Conservation (phyloP, 2,888 invertebrate species). For the Ptychoptera albimana region DNA sequence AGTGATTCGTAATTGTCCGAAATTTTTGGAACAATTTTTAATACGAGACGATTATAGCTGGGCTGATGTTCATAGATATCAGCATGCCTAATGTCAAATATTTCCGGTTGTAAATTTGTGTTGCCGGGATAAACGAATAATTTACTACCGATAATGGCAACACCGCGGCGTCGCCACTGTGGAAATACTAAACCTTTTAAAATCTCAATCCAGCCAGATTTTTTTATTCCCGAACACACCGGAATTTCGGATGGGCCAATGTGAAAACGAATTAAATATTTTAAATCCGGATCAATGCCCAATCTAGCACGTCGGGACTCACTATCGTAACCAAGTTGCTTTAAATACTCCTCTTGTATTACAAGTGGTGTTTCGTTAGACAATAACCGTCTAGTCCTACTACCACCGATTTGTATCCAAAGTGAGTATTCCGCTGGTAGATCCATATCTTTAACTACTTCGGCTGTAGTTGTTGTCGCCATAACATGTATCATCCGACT, state of each 20-base stretch:
- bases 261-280: conserved; percentile 43
- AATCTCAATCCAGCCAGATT: conserved; percentile 34
- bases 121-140: conserved; percentile 39
- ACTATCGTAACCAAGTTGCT: conserved; percentile 41
- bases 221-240: conserved; percentile 27
- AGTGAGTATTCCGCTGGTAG: conserved; percentile 12
- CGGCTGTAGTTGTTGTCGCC: conserved; percentile 7
- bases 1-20: neutral
- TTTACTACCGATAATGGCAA: conserved; percentile 42
- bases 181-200: conserved; percentile 52
- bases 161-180: conserved; percentile 45
- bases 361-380: conserved; percentile 38
- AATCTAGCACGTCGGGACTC: conserved; percentile 40
- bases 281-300: conserved; percentile 47
- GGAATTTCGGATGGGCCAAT: conserved; percentile 41
- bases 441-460: conserved; percentile 12
- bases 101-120: conserved; percentile 13
- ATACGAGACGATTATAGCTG: conserved; percentile 25
- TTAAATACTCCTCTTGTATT: conserved; percentile 44
- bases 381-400: conserved; percentile 37
- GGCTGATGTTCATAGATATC: conserved; percentile 15
- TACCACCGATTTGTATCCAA: conserved; percentile 36
- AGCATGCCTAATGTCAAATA: conserved; percentile 15
- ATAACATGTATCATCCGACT: conserved; percentile 13
- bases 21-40: conserved; percentile 28